Base-by-base conservation (phyloP, 1,140 invertebrate species). In the Papilio glaucus region DNA sequence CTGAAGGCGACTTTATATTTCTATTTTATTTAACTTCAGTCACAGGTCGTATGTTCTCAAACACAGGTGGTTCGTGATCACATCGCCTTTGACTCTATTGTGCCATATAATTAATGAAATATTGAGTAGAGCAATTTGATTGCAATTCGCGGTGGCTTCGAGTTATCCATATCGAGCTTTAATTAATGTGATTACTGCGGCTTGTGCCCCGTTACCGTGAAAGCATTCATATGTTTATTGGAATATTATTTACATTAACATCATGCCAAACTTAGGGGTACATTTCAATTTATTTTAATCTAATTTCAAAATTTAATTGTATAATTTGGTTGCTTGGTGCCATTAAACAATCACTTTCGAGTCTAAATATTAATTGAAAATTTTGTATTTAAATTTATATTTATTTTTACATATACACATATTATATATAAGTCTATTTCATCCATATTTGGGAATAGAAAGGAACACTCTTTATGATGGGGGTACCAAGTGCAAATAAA, bases 181-280 rank as follows among this genome's bases (percentile, higher is more conserved):
- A 57, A 57, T 57, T 57, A 24, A 57, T 24, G 3, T 57, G 24
- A 57, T 57, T 57, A 57, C 49, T 57, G 21, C 12, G 49, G 49
- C 24, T 57, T 57, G 49, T 57, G 3, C 9, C 8, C 9, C 49
- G 49, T 57, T 57, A 57, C 24, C 24, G 21, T 24, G 49, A 57
- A 9, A 57, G 49, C 49, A 8, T 57, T 57, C 49, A 57, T 57
- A 57, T 57, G 49, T 57, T 49, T 57, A 57, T 57, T 26, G 21
- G 49, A 57, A 57, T 57, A 24, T 57, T 10, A 57, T 57, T 24
- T 57, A 57, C 5, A 10, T 1, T 4, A 3, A 24, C 18, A 18
- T 21, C 1, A 49, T n/a, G n/a, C n/a, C 18, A 49, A 21, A 18
- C 45, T 49, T 15, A 7, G 8, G 45, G 45, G 18, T 1, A 15